Base-by-base conservation (phyloP, 2,797 vertebrate species). In the Lepilemur septentrionalis region DNA sequence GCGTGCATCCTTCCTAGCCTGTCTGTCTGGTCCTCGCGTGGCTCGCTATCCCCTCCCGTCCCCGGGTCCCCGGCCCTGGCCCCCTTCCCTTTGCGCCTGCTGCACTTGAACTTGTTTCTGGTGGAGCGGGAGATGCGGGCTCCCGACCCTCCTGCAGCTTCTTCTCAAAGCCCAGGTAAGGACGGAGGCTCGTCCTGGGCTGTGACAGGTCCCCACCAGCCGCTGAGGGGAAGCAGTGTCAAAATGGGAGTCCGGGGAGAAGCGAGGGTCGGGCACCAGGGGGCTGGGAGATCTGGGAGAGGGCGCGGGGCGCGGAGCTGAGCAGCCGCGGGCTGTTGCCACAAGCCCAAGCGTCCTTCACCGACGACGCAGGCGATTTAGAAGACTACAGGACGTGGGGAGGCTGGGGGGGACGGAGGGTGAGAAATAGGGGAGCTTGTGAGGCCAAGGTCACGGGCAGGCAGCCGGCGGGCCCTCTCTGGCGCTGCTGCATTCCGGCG, bases 81-180 rank as follows among this genome's bases (percentile, higher is more conserved):
- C 91, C 73, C 22, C 48, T 35, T 38, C 38, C 61, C 70, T 8
- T 1, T 0, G 63, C 83, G 80, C 82, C 28, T 0, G 79, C 75
- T 87, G 88, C 69, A 85, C 92, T 95, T 96, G 93, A 95, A 92
- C 96, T 97, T 96, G 76, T 13, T 83, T 83, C 88, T 57, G 0
- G 0, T 35, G 89, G 79, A 96, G 97, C 55, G 5, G 55, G 50
- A 75, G 28, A 43, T 70, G 4, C 35, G 4, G 46, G 52, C 91
- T 70, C 28, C 35, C 3, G 20, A 32, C 35, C 46, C 32, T 65
- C 41, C 17, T 43, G 55, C 83, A 50, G 93, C 93, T 78, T 48
- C 89, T 11, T 50, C 61, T 72, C 86, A 76, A 93, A 91, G 96
- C 90, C 89, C 94, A 90, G 96, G 97, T 92, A 78, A 94, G 92